Conservation (phyloP, 23 tunicate species). For the Clavelina lepadiformis region DNA sequence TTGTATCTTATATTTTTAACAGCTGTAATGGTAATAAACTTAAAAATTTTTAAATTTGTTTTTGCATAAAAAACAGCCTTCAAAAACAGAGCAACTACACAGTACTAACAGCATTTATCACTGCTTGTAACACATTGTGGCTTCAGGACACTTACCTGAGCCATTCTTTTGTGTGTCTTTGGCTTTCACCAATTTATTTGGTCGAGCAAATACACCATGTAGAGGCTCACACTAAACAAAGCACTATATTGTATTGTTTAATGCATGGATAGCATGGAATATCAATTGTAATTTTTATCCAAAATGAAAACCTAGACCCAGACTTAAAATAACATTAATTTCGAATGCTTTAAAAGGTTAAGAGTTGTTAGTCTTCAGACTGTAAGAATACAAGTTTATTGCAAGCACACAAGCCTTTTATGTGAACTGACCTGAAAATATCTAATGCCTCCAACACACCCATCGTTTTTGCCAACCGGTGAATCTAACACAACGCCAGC, state of each 20-base stretch:
- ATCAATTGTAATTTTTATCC: not conserved
- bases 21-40: not conserved
- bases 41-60: too few relatives aligned
- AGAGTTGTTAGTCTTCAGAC: too few relatives aligned
- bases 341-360: too few relatives aligned
- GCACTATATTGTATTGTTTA: too few relatives aligned
- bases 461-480: constrained; percentile 93
- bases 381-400: too few relatives aligned
- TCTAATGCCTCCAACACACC: constrained; percentile 72
- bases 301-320: not conserved
- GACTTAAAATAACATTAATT: too few relatives aligned
- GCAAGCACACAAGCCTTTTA: too few relatives aligned
- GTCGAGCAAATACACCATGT: constrained; percentile 71
- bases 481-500: constrained; percentile 91
- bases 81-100: not conserved
- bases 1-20: not conserved
- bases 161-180: not conserved
- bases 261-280: not conserved
- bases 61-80: too few relatives aligned
- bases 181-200: constrained; percentile 40
- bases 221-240: constrained; percentile 77
- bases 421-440: constrained; percentile 78
- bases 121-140: not conserved
- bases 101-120: not conserved
- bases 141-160: not conserved